Evolutionary conservation across 2,797 vertebrate species (phyloP).

Genomic region (Lacerta agilis): DNA sequence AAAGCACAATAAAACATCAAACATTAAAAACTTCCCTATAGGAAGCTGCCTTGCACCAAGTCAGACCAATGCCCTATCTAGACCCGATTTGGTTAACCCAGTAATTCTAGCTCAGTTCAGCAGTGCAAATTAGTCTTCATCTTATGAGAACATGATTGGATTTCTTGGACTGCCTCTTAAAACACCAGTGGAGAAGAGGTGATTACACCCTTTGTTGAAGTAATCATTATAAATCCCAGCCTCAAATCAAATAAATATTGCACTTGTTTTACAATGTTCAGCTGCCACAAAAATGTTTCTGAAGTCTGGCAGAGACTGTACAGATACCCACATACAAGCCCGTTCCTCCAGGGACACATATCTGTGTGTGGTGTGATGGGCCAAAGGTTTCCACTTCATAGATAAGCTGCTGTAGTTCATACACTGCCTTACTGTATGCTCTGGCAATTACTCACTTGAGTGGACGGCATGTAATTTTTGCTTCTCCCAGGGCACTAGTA

Average conservation of each 20-base stretch:
- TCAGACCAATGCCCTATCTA: not conserved
- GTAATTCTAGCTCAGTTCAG: not conserved
- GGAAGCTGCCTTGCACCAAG: not conserved
- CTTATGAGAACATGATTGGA: not conserved
- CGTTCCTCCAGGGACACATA: slow-evolving; percentile 9
- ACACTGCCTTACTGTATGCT: slow-evolving; percentile 31
- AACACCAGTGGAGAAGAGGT: slow-evolving; percentile 16
- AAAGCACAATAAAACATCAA: too few relatives aligned
- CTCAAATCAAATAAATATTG: slow-evolving; percentile 41
- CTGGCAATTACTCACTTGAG: slow-evolving; percentile 63
- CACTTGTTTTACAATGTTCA: slow-evolving; percentile 32
- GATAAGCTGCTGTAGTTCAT: slow-evolving; percentile 35
- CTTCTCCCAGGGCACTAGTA: slow-evolving; percentile 54
- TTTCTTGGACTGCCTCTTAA: slow-evolving; percentile 5
- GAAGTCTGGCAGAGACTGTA: slow-evolving; percentile 25
- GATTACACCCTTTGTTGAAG: slow-evolving; percentile 4
- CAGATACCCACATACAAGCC: not conserved
- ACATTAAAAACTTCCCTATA: too few relatives aligned
- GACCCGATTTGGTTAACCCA: not conserved
- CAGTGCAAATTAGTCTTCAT: not conserved
- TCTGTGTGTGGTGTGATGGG: slow-evolving; percentile 33
- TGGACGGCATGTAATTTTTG: slow-evolving; percentile 51
- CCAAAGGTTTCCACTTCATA: slow-evolving; percentile 45
- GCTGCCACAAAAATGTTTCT: slow-evolving; percentile 35
- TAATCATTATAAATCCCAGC: not conserved